Evolutionary conservation across 2,797 vertebrate genomes (phyloP).

Genomic region (Sebastes nivosus): DNA sequence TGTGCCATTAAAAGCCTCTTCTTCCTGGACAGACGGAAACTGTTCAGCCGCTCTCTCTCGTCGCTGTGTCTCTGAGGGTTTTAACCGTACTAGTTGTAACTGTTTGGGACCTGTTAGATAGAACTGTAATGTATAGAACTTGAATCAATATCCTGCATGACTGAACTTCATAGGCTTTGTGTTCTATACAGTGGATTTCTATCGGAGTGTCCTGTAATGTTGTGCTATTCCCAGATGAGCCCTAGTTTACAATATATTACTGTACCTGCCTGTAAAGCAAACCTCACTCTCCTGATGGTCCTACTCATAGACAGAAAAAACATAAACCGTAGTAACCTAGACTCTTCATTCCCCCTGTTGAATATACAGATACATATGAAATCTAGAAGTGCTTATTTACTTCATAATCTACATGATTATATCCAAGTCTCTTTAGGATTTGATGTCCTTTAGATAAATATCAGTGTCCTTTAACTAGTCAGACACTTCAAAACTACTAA

Average conservation of each 20-base stretch:
- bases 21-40: conserved; percentile 50
- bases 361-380: conserved; percentile 45
- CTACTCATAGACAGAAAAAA: conserved; percentile 13
- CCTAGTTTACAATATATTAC: conserved; percentile 53
- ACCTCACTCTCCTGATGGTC: conserved; percentile 34
- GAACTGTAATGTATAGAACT: conserved; percentile 79
- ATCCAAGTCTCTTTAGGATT: conserved; percentile 45
- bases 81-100: conserved; percentile 47
- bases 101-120: conserved; percentile 71
- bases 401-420: conserved; percentile 47
- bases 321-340: conserved; percentile 20
- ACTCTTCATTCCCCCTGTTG: conserved; percentile 28
- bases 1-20: conserved; percentile 71
- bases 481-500: conserved; percentile 46
- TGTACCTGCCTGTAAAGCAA: conserved; percentile 60
- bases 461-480: conserved; percentile 51
- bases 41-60: conserved; percentile 49
- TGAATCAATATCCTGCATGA: conserved; percentile 74
- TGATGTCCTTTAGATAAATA: conserved; percentile 56
- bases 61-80: conserved; percentile 59
- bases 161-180: conserved; percentile 64
- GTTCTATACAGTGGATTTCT: conserved; percentile 79
- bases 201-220: conserved; percentile 66
- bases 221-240: conserved; percentile 47
- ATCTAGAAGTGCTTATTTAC: conserved; percentile 53